Evolutionary conservation across 2,888 invertebrate species (phyloP).

Genomic region (Aleiodes alternator): DNA sequence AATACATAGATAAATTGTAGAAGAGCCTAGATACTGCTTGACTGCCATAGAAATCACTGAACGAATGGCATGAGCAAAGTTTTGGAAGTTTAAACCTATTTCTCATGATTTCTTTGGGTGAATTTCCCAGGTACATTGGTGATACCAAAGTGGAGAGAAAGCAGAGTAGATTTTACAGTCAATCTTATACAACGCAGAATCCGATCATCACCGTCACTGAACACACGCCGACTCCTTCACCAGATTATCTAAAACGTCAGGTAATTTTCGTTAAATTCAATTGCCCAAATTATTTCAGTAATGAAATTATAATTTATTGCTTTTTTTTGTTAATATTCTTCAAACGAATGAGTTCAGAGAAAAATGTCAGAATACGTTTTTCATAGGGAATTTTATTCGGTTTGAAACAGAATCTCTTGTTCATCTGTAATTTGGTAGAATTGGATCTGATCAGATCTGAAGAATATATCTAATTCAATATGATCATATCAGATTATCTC

Average conservation of each 20-base stretch:
- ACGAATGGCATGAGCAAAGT: conserved; percentile 47
- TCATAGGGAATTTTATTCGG: no score
- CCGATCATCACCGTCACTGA: conserved; percentile 98
- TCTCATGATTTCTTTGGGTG: not conserved
- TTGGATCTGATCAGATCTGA: no score
- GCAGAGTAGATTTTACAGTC: conserved; percentile 77
- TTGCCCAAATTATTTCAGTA: no score
- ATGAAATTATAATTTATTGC: no score
- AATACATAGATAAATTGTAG: conserved; percentile 9
- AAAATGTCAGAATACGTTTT: no score
- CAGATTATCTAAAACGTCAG: conserved; percentile 89
- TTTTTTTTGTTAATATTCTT: no score
- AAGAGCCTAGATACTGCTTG: conserved; percentile 30
- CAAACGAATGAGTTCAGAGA: no score
- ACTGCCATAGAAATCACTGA: conserved; percentile 40
- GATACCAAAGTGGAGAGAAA: conserved; percentile 83
- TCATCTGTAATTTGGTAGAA: no score
- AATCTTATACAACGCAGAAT: conserved; percentile 84
- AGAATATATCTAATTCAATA: no score
- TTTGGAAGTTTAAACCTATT: not conserved
- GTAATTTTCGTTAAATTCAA: conserved; percentile 73
- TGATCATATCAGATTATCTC: no score
- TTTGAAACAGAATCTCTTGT: no score
- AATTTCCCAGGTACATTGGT: conserved; percentile 81
- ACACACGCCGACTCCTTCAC: conserved; percentile 94